Base-by-base conservation (phyloP, 2,113 vertebrate genomes). In the Leucoraja erinaceus region DNA sequence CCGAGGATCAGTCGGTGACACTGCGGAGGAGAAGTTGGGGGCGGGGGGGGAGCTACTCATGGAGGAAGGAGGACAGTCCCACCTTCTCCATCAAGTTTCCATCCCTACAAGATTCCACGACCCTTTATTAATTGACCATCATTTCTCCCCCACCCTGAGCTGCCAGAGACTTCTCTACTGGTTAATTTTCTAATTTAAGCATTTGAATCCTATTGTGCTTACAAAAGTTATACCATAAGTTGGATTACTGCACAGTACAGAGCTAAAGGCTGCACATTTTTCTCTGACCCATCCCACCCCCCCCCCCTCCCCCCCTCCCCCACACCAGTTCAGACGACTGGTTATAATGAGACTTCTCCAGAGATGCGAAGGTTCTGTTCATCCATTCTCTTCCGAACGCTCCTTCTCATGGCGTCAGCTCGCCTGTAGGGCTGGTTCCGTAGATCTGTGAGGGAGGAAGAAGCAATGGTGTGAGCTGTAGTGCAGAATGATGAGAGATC, bases 341-440 rank as follows among this genome's bases (percentile, higher is more conserved):
- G 77, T 96, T 96, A 98, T 94, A 98, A 96, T 0, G 97, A 95
- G 93, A 98, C 96, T 95, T 99, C 98, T 0, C 97, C 95, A 10
- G 96, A 97, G 63, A 96, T 96, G 93, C 97, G 97, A 70, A 98
- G 94, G 79, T 96, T 95, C 78, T 98, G 97, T 54, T 95, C 96
- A 0, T 83, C 93, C 0, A 95, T 94, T 88, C 97, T 97, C 94
- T 97, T 97, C 94, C 96, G 98, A 94, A 94, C 95, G 47, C 98
- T 98, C 94, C 96, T 96, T 6, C 98, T 96, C 31, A 94, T 94
- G 63, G 95, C 96, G 77, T 99, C 98, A 0, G 96, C 90, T 0
- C 98, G 97, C 79, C 98, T 96, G 95, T 98, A 99, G 0, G 98
- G 98, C 94, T 99, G 98, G 94, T 97, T 99, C 94, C 98, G 96